phyloP scores from a whole-genome alignment of 2,797 vertebrate genomes.

The Trichosurus vulpecula region DNA sequence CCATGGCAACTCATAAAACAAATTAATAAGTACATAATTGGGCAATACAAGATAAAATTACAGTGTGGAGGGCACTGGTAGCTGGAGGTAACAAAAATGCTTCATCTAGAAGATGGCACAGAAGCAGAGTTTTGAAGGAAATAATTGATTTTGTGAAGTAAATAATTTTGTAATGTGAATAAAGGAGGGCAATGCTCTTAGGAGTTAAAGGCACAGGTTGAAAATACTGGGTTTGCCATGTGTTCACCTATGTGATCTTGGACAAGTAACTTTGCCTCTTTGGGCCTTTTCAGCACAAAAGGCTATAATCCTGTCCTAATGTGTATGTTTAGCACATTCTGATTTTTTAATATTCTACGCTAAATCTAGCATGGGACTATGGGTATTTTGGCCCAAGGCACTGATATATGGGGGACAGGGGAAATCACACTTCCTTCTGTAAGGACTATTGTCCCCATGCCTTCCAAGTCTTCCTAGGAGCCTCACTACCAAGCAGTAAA shows the following conservation, averaged over 20 bases:
- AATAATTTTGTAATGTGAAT: background rate
- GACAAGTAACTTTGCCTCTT: background rate
- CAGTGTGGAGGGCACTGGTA: background rate
- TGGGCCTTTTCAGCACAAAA: background rate
- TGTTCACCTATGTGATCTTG: background rate
- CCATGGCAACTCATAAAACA: background rate
- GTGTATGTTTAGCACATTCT: background rate
- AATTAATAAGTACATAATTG: background rate
- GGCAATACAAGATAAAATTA: background rate
- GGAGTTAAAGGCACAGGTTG: background rate
- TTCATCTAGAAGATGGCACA: background rate
- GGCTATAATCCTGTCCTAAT: background rate
- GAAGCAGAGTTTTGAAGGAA: background rate
- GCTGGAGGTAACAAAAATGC: background rate
- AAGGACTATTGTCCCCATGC: background rate
- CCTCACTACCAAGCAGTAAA: background rate
- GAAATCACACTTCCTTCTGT: background rate
- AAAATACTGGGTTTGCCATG: background rate
- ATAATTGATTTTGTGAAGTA: background rate
- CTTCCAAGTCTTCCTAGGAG: background rate
- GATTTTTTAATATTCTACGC: background rate
- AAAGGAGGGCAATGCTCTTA: background rate
- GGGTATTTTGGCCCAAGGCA: background rate
- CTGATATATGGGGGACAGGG: background rate
- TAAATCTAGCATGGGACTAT: background rate